These are phyloP conservation scores for Actinia equina DNA, from an alignment of 64 coral and sea anemone genomes.

Conservation along the genomic window DNA sequence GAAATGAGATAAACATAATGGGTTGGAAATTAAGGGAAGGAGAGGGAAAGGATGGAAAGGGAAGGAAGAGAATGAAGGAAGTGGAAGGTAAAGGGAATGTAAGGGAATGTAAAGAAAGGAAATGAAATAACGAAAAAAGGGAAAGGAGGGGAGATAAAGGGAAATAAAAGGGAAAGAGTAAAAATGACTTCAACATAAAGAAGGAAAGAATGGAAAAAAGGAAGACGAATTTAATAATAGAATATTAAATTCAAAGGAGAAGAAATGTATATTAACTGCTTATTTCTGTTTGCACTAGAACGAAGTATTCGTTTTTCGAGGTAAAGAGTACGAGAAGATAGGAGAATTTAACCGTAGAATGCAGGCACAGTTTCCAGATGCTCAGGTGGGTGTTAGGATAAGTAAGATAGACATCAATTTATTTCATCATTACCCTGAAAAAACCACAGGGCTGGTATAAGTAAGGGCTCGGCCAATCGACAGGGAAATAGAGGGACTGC, in stretches of 20 bases:
- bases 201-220: neutral
- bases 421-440: too few species aligned
- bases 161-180: too few species aligned
- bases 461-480: too few species aligned
- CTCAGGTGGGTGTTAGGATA: slow-evolving; percentile 50
- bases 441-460: too few species aligned
- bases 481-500: too few species aligned
- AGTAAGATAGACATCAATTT: neutral
- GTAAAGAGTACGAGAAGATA: slow-evolving; percentile 82
- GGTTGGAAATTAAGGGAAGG: neutral
- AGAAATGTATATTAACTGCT: neutral
- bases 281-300: slow-evolving; percentile 55
- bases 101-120: too few species aligned
- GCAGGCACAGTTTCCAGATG: slow-evolving; percentile 82
- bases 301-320: slow-evolving; percentile 86
- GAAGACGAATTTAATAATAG: neutral
- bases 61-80: neutral
- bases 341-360: slow-evolving; percentile 85
- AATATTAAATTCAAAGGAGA: neutral
- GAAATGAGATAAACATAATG: neutral
- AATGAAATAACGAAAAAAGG: too few species aligned
- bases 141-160: too few species aligned
- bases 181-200: neutral
- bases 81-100: neutral
- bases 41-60: neutral